phyloP scores from a whole-genome alignment of 2,888 invertebrate genomes.

The Drosophila melanosoma region DNA sequence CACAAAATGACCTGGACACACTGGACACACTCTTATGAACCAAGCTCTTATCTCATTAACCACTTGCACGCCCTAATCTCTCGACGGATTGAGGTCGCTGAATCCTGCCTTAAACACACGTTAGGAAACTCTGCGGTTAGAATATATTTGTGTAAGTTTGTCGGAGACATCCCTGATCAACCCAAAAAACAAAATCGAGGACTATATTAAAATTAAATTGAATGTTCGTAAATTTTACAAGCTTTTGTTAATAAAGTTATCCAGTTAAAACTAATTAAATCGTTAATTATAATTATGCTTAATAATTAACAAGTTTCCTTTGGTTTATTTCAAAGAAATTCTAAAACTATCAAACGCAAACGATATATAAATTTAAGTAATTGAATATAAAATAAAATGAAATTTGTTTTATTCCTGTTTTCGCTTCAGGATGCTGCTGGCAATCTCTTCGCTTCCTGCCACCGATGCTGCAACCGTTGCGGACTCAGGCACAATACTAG shows the following conservation, averaged over 20 bases:
- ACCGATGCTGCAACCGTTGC: not conserved
- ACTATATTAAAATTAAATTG: not conserved
- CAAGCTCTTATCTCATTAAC: slow-evolving; percentile 67
- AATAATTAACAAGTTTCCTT: not conserved
- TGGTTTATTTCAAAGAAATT: not conserved
- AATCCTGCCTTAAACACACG: slow-evolving; percentile 16
- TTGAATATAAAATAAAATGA: not conserved
- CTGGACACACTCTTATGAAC: slow-evolving; percentile 17
- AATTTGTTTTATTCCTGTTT: slow-evolving; percentile 1
- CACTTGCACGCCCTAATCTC: slow-evolving; percentile 63
- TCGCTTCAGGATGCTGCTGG: not conserved
- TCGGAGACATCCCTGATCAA: not conserved
- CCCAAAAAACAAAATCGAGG: not conserved
- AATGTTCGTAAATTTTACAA: too few species aligned
- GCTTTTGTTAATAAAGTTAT: not conserved
- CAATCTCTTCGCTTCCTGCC: not conserved
- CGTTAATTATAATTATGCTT: not conserved
- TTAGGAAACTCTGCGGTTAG: not conserved
- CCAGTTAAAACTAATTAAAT: not conserved
- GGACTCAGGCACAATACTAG: not conserved
- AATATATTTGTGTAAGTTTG: not conserved
- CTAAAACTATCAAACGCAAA: not conserved
- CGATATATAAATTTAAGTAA: not conserved
- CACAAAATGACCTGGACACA: slow-evolving; percentile 11
- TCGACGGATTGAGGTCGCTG: slow-evolving; percentile 73